phyloP scores from a whole-genome alignment of 2,113 vertebrate genomes.

The Eudorcas thomsonii region DNA sequence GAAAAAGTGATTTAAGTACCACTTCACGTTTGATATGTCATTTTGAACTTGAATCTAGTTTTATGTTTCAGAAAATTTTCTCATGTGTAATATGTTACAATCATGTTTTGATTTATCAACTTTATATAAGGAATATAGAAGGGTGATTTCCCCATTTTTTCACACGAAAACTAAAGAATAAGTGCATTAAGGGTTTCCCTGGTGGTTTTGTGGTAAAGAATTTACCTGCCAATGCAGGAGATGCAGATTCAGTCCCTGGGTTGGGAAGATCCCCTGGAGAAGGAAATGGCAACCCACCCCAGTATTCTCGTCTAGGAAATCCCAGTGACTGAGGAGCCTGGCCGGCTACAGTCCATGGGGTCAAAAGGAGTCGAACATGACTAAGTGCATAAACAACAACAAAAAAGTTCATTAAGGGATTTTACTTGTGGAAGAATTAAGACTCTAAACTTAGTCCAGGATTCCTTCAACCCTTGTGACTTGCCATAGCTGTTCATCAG shows the following conservation, averaged over 20 bases:
- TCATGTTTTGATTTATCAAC: neutral
- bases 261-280: neutral
- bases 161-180: neutral
- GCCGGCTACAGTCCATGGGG: neutral
- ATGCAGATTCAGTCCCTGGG: neutral
- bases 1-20: neutral
- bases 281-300: neutral
- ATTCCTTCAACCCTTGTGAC: neutral
- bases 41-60: neutral
- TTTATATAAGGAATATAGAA: neutral
- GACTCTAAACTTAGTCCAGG: neutral
- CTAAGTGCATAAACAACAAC: neutral
- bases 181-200: neutral
- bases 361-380: neutral
- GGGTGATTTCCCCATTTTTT: neutral
- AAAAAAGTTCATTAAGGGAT: neutral
- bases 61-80: constrained; percentile 10
- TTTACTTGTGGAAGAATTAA: neutral
- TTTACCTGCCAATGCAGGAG: neutral
- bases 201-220: neutral
- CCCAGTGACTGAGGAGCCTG: neutral
- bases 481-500: neutral
- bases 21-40: neutral
- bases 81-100: neutral
- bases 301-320: neutral